Evolutionary conservation across 2,113 vertebrate species (phyloP).

Genomic region (Callipepla squamata): DNA sequence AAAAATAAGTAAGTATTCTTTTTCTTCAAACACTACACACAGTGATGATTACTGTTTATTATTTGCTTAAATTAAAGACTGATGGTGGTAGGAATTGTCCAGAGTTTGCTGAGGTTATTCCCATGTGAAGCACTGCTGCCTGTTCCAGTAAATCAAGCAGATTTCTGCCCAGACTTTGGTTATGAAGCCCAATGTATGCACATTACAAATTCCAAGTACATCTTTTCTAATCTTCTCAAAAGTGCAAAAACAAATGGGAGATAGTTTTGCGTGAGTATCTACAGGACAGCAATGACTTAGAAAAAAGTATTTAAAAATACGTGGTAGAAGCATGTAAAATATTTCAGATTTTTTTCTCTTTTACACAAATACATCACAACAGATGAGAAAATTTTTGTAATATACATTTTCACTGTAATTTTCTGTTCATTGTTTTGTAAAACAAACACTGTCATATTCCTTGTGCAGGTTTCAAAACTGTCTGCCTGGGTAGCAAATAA

Average conservation of each 20-base stretch:
- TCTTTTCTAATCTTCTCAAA: background rate
- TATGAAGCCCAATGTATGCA: background rate
- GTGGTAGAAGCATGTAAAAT: background rate
- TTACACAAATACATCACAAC: background rate
- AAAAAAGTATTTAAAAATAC: background rate
- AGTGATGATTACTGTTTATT: background rate
- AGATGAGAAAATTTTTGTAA: background rate
- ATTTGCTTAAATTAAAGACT: background rate
- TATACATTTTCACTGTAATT: background rate
- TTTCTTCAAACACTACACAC: background rate
- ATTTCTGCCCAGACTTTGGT: background rate
- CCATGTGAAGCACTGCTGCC: accelerated
- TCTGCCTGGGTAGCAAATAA: conserved; percentile 88
- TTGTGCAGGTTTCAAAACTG: conserved; percentile 84
- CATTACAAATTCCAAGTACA: background rate
- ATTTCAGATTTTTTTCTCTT: background rate
- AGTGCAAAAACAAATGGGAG: background rate
- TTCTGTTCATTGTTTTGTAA: background rate
- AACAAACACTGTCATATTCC: background rate
- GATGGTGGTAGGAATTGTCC: background rate
- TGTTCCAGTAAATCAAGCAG: background rate
- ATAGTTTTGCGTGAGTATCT: background rate
- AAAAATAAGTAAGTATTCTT: background rate
- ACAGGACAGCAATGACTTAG: background rate
- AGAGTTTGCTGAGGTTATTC: background rate